Conservation (phyloP, 35 echinoderm and acorn worm species). For the Nesometra sesokonis region DNA sequence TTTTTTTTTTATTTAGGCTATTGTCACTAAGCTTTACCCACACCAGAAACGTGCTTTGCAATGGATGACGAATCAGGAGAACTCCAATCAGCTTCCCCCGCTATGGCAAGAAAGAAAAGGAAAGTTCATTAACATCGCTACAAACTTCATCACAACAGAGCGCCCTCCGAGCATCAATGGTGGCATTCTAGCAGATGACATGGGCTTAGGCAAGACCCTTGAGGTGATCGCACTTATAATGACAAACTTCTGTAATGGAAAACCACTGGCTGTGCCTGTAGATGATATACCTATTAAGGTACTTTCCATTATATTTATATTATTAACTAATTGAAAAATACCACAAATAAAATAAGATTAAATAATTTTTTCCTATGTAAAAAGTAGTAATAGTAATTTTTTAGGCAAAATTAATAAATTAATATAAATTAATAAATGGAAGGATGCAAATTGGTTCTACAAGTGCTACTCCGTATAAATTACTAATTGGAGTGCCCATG, state of each 20-base stretch:
- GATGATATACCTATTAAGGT: not conserved
- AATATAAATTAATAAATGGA: too few species aligned
- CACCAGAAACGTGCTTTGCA: slow-evolving; percentile 86
- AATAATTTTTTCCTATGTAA: too few species aligned
- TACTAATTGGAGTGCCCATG: too few species aligned
- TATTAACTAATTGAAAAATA: too few species aligned
- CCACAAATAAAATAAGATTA: too few species aligned
- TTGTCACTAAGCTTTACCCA: slow-evolving; percentile 45
- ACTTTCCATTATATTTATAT: too few species aligned
- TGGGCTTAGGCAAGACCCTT: slow-evolving; percentile 80
- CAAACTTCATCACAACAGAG: slow-evolving; percentile 52
- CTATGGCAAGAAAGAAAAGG: slow-evolving; percentile 44
- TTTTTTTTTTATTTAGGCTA: slow-evolving; percentile 26
- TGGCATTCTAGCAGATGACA: slow-evolving; percentile 79
- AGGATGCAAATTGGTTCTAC: too few species aligned
- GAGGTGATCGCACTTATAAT: slow-evolving; percentile 56
- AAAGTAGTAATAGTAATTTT: too few species aligned
- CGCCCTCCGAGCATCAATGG: slow-evolving; percentile 51
- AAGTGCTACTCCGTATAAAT: too few species aligned
- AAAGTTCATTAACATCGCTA: slow-evolving; percentile 54
- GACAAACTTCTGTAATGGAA: not conserved
- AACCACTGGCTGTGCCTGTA: slow-evolving; percentile 12
- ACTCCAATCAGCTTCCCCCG: slow-evolving; percentile 39
- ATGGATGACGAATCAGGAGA: slow-evolving; percentile 71
- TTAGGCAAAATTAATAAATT: too few species aligned